Conservation (phyloP, 2,888 invertebrate species). For the Hirtodrosophila confusa region DNA sequence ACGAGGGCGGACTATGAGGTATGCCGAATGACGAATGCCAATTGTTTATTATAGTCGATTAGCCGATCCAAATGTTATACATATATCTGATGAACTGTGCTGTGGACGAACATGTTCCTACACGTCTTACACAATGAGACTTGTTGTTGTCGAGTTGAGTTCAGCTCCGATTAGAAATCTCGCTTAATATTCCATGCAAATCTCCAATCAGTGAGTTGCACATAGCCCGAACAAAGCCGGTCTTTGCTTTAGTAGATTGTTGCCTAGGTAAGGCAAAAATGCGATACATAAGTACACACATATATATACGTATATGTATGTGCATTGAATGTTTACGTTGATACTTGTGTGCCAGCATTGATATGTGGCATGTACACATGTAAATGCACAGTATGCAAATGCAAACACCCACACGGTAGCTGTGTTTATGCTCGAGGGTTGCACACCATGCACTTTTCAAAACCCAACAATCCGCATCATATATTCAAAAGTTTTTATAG, state of each 20-base stretch:
- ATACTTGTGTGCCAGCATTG: slow-evolving; percentile 16
- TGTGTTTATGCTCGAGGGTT: slow-evolving; percentile 28
- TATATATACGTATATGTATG: background rate
- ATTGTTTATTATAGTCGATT: too few species aligned
- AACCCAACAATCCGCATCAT: too few species aligned
- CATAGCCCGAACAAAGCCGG: slow-evolving; percentile 35
- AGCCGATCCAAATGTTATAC: background rate
- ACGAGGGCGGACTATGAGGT: too few species aligned
- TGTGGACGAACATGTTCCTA: background rate
- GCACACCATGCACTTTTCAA: background rate
- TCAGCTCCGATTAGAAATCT: slow-evolving; percentile 31
- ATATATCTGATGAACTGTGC: slow-evolving; percentile 1
- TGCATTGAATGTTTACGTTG: slow-evolving; percentile 18
- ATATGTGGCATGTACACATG: slow-evolving; percentile 10
- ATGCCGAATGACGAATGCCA: too few species aligned
- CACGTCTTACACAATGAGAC: slow-evolving; percentile 26
- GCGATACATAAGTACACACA: slow-evolving; percentile 16
- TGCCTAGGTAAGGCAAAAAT: slow-evolving; percentile 22
- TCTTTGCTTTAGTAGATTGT: slow-evolving; percentile 35
- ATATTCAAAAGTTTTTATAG: too few species aligned
- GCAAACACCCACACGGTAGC: slow-evolving; percentile 46
- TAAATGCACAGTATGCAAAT: slow-evolving; percentile 45
- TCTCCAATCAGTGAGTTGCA: slow-evolving; percentile 30
- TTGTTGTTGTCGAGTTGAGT: slow-evolving; percentile 29
- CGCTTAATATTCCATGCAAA: slow-evolving; percentile 48